Evolutionary conservation across 2,797 vertebrate genomes (phyloP), one percentile per base, ranked within the genome.

Genomic region (Galago senegalensis): DNA sequence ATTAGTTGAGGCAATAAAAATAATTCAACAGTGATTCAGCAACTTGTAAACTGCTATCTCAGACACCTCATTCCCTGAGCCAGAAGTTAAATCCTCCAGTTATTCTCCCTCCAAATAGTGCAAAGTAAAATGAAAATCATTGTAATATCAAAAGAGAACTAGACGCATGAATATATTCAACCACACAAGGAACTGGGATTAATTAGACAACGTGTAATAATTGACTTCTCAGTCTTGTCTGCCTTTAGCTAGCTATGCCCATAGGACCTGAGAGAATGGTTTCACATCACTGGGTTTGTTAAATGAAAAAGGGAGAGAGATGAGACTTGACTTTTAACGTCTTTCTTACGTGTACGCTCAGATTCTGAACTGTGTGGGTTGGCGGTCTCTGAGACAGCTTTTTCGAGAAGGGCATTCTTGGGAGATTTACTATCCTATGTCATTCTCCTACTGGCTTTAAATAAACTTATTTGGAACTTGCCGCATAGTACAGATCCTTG

Each of bases 381-480:
- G 60, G 84, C 86, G 53, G 49, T 95, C 43, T 95, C 73, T 73
- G 21, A 58, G 87, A 70, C 12, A 93, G 20, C n/a, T 76, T 93
- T 94, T 75, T 27, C 58, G 88, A 53, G 87, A 94, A 76, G 23
- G 23, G 27, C 18, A 29, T 20, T 80, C 49, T 86, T 63, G 16
- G 37, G 61, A 90, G 70, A 93, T 92, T 92, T 83, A 91, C 40
- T 49, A 7, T 65, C n/a, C 76, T 75, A 4, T 46, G 18, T 85
- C 67, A 70, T 84, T 82, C 3, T 53, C 49, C 43, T 18, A 34
- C 2, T 27, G 60, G 65, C 21, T 53, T 79, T 76, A 84, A 88
- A 29, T 90, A 96, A 95, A 85, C 81, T 67, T 84, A 58, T 65
- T 96, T 67, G 80, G 49, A 93, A 80, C 23, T 65, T 72, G 21